A percentile compares a stretch with the other conserved stretches of the same genome.
phyloP scores from a whole-genome alignment of 2,797 vertebrate genomes.

The Anableps anableps region DNA sequence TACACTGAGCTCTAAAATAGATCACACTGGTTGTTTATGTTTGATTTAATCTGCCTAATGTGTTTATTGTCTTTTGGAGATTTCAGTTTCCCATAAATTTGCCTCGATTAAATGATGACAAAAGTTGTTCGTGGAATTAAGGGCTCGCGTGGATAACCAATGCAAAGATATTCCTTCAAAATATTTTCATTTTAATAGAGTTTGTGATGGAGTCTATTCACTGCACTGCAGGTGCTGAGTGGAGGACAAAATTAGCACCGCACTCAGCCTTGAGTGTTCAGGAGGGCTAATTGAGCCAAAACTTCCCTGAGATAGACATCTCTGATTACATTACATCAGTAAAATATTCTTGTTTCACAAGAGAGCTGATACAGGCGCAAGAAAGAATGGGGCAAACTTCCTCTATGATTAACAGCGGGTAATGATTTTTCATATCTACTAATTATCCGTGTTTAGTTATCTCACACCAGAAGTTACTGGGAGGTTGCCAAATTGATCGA shows the following conservation, averaged over 20 bases:
- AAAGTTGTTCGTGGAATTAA: constrained; percentile 32
- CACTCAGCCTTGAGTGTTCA: constrained; percentile 70
- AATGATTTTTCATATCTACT: constrained; percentile 68
- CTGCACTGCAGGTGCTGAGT: constrained; percentile 69
- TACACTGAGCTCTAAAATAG: constrained; percentile 38
- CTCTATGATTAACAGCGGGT: constrained; percentile 64
- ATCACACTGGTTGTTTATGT: constrained; percentile 59
- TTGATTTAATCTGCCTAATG: constrained; percentile 64
- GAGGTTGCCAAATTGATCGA: constrained; percentile 62
- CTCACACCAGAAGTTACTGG: constrained; percentile 64
- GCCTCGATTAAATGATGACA: constrained; percentile 33
- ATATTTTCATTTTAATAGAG: constrained; percentile 57
- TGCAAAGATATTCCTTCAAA: constrained; percentile 42
- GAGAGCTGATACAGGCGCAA: constrained; percentile 53
- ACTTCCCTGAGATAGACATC: constrained; percentile 66
- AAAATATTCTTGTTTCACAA: constrained; percentile 67
- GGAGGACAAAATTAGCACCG: constrained; percentile 67
- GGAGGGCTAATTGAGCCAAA: constrained; percentile 71
- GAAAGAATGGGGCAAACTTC: constrained; percentile 66
- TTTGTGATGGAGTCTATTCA: constrained; percentile 47
- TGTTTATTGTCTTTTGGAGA: constrained; percentile 56
- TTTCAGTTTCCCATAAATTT: constrained; percentile 38
- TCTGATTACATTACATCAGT: constrained; percentile 75
- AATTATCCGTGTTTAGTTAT: constrained; percentile 77
- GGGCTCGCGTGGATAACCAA: constrained; percentile 33